phyloP scores from a whole-genome alignment of 1,140 invertebrate genomes.

The Holcopasites calliopsidis region DNA sequence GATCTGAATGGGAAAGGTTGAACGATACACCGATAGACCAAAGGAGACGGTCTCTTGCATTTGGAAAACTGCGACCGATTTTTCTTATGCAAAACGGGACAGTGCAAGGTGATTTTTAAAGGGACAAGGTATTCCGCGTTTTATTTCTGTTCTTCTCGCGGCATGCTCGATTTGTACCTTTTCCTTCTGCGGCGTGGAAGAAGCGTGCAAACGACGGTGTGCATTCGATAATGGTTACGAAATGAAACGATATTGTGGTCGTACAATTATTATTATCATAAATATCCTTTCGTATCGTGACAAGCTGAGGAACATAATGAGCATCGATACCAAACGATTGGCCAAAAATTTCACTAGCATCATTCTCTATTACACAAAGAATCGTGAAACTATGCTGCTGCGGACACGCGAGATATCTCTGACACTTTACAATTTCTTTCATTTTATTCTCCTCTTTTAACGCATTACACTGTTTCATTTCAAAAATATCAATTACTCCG shows the following conservation, averaged over 20 bases:
- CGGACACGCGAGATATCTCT: constrained; percentile 18
- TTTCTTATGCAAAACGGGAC: no score
- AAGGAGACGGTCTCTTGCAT: no score
- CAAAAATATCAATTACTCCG: constrained; percentile 52
- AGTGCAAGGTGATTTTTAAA: background rate
- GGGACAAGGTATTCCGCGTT: no score
- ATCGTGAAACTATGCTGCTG: constrained; percentile 41
- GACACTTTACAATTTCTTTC: constrained; percentile 2
- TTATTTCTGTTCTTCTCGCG: no score
- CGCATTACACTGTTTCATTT: background rate
- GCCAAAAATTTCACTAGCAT: constrained; percentile 37
- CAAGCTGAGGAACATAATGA: constrained; percentile 51
- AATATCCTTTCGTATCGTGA: constrained; percentile 46
- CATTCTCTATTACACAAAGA: constrained; percentile 35
- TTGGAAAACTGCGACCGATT: no score
- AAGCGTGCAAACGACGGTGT: background rate
- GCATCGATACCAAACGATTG: constrained; percentile 49
- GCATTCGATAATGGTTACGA: background rate
- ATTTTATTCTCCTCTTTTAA: background rate
- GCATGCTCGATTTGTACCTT: no score
- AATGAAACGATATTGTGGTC: constrained; percentile 15
- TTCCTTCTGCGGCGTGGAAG: background rate
- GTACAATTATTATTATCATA: constrained; percentile 49
- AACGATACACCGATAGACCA: no score
- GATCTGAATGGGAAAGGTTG: no score